Evolutionary conservation across 2,888 invertebrate species (phyloP).

Genomic region (Pomacea canaliculata): DNA sequence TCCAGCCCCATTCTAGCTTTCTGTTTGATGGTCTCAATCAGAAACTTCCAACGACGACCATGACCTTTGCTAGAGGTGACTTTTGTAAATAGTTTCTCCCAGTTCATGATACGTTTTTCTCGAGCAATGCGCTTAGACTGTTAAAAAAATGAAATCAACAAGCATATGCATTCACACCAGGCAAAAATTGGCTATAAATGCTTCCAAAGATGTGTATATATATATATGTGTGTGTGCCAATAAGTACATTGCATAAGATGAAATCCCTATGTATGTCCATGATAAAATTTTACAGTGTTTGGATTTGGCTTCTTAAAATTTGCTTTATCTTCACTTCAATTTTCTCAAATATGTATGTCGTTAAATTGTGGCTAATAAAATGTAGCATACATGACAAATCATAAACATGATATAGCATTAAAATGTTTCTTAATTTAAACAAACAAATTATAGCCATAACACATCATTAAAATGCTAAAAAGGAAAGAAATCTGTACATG

Average conservation of each 20-base stretch:
- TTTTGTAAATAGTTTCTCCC: conserved; percentile 68
- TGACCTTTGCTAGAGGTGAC: conserved; percentile 65
- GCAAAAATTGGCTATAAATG: not conserved
- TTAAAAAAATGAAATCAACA: not conserved
- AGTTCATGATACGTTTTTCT: conserved; percentile 67
- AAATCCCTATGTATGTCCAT: no score
- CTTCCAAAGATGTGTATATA: not conserved
- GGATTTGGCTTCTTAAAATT: no score
- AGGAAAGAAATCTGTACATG: conserved; percentile 51
- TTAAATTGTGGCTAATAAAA: no score
- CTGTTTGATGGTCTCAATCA: conserved; percentile 67
- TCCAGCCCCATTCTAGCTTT: conserved; percentile 65
- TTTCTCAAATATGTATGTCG: no score
- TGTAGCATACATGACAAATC: no score
- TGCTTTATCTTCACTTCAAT: no score
- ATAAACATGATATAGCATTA: no score
- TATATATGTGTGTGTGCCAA: not conserved
- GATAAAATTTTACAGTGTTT: no score
- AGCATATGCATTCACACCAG: not conserved
- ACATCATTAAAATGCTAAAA: not conserved
- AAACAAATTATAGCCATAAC: no score
- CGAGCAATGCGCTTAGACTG: conserved; percentile 65
- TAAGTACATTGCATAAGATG: not conserved
- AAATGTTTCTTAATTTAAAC: no score
- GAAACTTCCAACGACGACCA: conserved; percentile 69